Evolutionary conservation across 2,888 invertebrate genomes (phyloP), one percentile per base, ranked within the genome.

Genomic region (Stictocephala bisonia): DNA sequence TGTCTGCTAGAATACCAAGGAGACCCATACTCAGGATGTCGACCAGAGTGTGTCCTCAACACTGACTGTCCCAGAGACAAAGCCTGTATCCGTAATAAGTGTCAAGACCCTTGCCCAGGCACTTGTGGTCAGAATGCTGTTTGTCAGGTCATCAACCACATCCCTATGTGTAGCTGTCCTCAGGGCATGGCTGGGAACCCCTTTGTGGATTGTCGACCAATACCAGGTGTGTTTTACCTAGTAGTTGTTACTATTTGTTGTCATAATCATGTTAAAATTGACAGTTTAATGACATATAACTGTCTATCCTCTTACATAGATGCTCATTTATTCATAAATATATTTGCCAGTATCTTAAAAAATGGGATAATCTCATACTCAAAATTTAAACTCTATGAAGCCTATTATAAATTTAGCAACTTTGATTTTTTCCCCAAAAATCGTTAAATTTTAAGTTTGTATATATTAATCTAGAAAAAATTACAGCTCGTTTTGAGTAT

Each of bases 11-110:
- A 77, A 51, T 78, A 75, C 56, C 77, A 76, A 71, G 86, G 86
- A 71, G 85, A 86, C 79, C 86, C 86, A 35, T 83, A 83, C 50
- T 72, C 80, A 9, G 81, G 82, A 3, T 94, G 94, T 82, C 87
- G 93, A 78, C 94, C 94, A 2, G 93, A 94, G 84, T 94, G 94
- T 83, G 88, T 92, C 13, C 84, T 92, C 3, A 93, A 90, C 81
- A 84, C 86, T 13, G 93, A 94, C 79, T 94, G 94, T 83, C 84
- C 89, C 24, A 87, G 87, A 79, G 86, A 90, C 81, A 88, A 87
- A 81, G 90, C 93, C 74, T 94, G 93, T 80, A 85, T 88, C 0
- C 86, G 86, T 79, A 91, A 90, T 81, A 93, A 93, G 84, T 94
- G 94, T 81, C 82, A 86, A 58, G 90, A 93, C 82, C 94, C 94